Percentiles rank a stretch among this genome's conserved stretches.
These are phyloP conservation scores for Macrotus californicus DNA, from an alignment of 2,113 vertebrate species.

Conservation along the genomic window DNA sequence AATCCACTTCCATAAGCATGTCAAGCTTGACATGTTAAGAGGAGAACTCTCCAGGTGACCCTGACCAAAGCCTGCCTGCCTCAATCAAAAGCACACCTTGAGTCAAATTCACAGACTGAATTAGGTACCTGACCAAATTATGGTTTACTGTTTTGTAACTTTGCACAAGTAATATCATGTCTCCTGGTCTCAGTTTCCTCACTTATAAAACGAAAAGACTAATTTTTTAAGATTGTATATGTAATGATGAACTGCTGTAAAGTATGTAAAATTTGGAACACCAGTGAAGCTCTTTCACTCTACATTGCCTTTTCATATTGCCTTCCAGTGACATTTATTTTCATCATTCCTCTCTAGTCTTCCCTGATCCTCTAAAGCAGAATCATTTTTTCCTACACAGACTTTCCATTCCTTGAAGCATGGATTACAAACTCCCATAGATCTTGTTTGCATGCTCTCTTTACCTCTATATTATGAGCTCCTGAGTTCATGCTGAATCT, in stretches of 20 bases:
- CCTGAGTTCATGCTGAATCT: background rate
- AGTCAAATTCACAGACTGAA: background rate
- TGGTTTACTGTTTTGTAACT: background rate
- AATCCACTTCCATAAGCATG: background rate
- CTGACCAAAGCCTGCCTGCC: background rate
- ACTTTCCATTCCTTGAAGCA: background rate
- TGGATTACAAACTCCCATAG: accelerated
- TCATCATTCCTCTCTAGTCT: background rate
- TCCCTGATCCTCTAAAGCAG: background rate
- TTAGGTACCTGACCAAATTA: background rate
- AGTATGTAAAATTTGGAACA: background rate
- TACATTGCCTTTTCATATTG: background rate
- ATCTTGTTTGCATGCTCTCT: background rate
- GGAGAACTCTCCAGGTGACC: background rate
- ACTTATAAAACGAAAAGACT: background rate
- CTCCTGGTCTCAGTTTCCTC: background rate
- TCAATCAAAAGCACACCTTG: background rate
- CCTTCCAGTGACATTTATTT: background rate
- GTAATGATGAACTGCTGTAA: background rate
- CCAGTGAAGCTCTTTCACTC: background rate
- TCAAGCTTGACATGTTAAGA: background rate
- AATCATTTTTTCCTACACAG: background rate
- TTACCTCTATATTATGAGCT: background rate
- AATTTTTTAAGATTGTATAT: background rate
- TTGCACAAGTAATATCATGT: background rate